Conservation (phyloP, 2,888 invertebrate genomes). For the Brachyptera risi region DNA sequence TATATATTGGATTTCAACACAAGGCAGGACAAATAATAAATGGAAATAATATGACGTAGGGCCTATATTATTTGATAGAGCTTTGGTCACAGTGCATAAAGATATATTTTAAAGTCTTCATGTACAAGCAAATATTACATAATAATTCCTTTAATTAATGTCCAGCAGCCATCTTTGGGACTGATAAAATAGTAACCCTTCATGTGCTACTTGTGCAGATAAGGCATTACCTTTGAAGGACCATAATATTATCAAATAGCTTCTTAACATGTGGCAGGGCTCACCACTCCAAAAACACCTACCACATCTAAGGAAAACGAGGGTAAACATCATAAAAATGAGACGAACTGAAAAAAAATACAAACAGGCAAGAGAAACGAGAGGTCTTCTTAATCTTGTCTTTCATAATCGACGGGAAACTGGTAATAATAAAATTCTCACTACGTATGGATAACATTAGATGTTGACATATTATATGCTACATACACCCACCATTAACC, state of each 20-base stretch:
- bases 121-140: constrained; percentile 70
- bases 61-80: constrained; percentile 7
- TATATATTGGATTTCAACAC: too few species aligned
- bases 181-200: constrained; percentile 26
- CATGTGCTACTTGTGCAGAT: constrained; percentile 33
- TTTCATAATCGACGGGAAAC: too few species aligned
- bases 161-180: constrained; percentile 43
- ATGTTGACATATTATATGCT: constrained; percentile 15
- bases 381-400: constrained; percentile 17
- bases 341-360: not conserved
- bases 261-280: not conserved
- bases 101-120: constrained; percentile 73
- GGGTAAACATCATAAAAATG: not conserved
- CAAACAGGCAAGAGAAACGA: constrained; percentile 14
- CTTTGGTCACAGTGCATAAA: constrained; percentile 60
- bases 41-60: not conserved
- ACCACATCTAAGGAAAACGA: constrained; percentile 1
- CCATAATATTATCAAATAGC: constrained; percentile 22
- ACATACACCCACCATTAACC: constrained; percentile 13
- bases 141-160: constrained; percentile 52
- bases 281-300: not conserved
- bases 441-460: constrained; percentile 25
- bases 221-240: constrained; percentile 33
- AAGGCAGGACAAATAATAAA: too few species aligned
- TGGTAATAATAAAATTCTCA: too few species aligned